These are phyloP conservation scores for Oryzias curvinotus DNA, from an alignment of 2,113 vertebrate genomes.

Conservation along the genomic window DNA sequence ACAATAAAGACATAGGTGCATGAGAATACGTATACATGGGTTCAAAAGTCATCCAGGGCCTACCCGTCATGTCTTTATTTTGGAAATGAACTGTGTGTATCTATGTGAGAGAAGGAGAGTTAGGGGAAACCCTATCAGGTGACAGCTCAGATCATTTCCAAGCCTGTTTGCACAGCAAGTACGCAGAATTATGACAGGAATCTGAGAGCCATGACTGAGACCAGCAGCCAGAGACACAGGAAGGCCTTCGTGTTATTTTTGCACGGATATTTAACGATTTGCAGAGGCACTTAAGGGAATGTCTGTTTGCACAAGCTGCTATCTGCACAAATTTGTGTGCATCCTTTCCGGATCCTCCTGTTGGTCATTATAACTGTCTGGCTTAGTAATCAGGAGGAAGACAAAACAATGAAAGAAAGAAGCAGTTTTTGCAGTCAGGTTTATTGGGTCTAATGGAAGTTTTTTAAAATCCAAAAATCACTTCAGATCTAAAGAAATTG, in stretches of 20 bases:
- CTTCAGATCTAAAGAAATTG: too few relatives aligned
- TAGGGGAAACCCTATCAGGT: slow-evolving; percentile 33
- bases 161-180: slow-evolving; percentile 30
- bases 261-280: background rate
- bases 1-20: background rate
- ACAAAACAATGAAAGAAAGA: slow-evolving; percentile 58
- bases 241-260: background rate
- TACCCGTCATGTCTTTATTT: slow-evolving; percentile 21
- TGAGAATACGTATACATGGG: background rate
- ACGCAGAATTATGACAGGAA: slow-evolving; percentile 50
- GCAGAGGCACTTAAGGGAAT: background rate
- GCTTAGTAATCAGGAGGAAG: slow-evolving; percentile 61
- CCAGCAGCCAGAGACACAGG: slow-evolving; percentile 10
- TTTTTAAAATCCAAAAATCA: too few relatives aligned
- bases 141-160: slow-evolving; percentile 44
- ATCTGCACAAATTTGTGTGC: slow-evolving; percentile 11
- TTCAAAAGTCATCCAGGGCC: background rate
- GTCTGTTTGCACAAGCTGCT: slow-evolving; percentile 5
- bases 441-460: slow-evolving; percentile 26
- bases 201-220: slow-evolving; percentile 25
- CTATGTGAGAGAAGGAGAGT: slow-evolving; percentile 4
- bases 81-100: background rate
- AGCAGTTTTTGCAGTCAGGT: slow-evolving; percentile 47
- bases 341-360: slow-evolving; percentile 54
- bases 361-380: slow-evolving; percentile 51